A percentile compares a stretch with the other conserved stretches of the same genome.
phyloP scores from a whole-genome alignment of 2,113 vertebrate genomes.

The Nycticryphes semicollaris region DNA sequence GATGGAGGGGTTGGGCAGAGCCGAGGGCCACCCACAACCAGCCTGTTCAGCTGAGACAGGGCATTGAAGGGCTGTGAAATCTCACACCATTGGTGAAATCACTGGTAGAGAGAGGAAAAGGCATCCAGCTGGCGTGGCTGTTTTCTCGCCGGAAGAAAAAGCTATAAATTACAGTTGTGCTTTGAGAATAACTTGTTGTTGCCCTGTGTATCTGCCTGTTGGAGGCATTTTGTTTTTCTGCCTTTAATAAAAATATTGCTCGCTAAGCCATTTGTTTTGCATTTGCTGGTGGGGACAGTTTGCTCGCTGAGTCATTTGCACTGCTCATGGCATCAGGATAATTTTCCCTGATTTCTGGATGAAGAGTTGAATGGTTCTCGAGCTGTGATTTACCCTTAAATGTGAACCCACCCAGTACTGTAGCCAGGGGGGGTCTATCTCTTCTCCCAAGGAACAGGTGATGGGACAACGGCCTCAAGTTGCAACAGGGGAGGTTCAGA shows the following conservation, averaged over 20 bases:
- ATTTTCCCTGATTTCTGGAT: neutral
- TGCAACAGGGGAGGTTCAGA: too few species aligned
- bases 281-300: neutral
- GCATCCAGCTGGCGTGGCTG: neutral
- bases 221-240: neutral
- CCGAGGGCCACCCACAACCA: neutral
- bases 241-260: neutral
- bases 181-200: neutral
- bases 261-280: neutral
- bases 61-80: neutral
- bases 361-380: neutral
- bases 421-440: too few species aligned
- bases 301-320: neutral
- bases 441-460: too few species aligned
- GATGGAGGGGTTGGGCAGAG: neutral
- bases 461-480: too few species aligned
- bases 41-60: neutral
- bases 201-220: neutral
- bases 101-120: neutral
- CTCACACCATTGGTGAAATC: fast-evolving
- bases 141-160: neutral
- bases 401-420: neutral
- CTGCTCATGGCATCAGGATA: neutral
- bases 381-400: neutral
- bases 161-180: neutral